Base-by-base conservation (phyloP, 2,797 vertebrate species). In the Periophthalmus magnuspinnatus region DNA sequence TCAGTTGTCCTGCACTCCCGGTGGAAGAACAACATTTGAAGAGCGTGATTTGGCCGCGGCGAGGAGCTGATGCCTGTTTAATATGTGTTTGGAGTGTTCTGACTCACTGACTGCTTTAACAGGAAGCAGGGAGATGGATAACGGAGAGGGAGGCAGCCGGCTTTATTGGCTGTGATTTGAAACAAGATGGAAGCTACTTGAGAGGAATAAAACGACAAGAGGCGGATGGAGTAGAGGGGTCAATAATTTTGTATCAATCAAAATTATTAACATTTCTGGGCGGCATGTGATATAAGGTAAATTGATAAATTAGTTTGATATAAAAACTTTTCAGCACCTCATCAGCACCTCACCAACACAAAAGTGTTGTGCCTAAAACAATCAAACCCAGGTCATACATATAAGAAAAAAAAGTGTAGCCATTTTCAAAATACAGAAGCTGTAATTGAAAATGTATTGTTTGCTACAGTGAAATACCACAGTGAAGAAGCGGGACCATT, bases 1-100 rank as follows among this genome's bases (percentile, higher is more conserved):
- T 88, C 85, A 85, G 89, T 90, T 89, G 88, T 90, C 90, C 90
- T 85, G 86, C 72, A 76, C 89, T 89, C 86, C 88, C 81, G 85
- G 87, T 91, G 89, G 87, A 93, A 90, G 90, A 92, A 91, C 92
- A 92, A 92, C 92, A 92, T 93, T 92, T 93, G 92, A 93, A 91
- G 89, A 92, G 92, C 87, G 84, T 90, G 92, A 93, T 92, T 91
- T 90, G 90, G 90, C 78, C 88, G 86, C 76, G 86, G 90, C 80
- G 56, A 92, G 89, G 81, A 83, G 87, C 90, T 91, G 92, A 92
- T 92, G 90, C 88, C 88, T 90, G 89, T 93, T 91, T 92, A 91
- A 93, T 92, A 93, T 92, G 90, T 93, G 90, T 92, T 91, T 88
- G 88, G 88, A 91, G 87, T 86, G 89, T 91, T 93, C 90, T 90